Evolutionary conservation across 2,888 invertebrate genomes (phyloP), one percentile per base, ranked within the genome.

Genomic region (Rhorus exstirpatorius): DNA sequence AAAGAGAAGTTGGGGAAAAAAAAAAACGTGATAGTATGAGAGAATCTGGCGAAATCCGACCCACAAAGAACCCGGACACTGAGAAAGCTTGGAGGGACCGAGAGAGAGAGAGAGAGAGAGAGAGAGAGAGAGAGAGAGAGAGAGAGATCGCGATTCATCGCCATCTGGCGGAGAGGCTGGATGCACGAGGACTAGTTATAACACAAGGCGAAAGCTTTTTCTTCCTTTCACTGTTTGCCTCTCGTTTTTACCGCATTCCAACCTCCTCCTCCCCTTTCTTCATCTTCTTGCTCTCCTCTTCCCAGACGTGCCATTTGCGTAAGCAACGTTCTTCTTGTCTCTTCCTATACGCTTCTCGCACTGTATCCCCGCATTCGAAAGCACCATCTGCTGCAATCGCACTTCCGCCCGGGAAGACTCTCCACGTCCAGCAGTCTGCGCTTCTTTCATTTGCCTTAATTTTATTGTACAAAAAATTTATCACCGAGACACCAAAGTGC

Each of bases 171-270:
- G 87, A 81, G 41, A 41, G 6, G 84, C 83, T 83, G 84, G 65
- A 83, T 83, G 82, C 63, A 74, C 80, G 79, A 61, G 58, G 60
- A 51, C 58, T 26, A 41, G 19, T 10, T 31, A 60, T 46, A n/a
- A 61, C 60, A 61, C 38, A 38, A 63, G 70, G 63, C 72, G 68
- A 74, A 74, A 74, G 79, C 79, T 82, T 82, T 82, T 82, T 75
- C 70, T 87, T 88, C 90, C 90, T 89, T 88, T 88, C 86, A 78
- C 67, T 68, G 83, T 79, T 83, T 82, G 65, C 86, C 86, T 81
- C 80, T 82, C 82, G 85, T 91, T 92, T 90, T 89, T 91, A 88
- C 88, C 86, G 87, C 91, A 90, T 91, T 91, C 90, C 89, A 82
- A 72, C 61, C 80, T 46, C 84, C 72, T 78, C 80, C 78, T 81